Evolutionary conservation across 2,888 invertebrate species (phyloP), one percentile per base, ranked within the genome.

Genomic region (Zaprionus obscuricornis): DNA sequence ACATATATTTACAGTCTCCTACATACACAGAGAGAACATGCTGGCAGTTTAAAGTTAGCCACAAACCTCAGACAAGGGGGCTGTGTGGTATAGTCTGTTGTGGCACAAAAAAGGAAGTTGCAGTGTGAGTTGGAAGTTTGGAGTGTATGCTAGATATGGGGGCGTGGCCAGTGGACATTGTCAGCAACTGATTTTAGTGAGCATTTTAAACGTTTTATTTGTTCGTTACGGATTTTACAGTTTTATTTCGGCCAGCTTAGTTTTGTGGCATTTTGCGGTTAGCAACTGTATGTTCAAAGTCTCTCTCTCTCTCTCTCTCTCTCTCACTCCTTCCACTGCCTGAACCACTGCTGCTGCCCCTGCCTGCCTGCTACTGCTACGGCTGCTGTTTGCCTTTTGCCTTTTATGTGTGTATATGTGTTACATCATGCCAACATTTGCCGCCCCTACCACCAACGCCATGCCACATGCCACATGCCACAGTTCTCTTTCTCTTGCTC

Each of bases 191-290:
- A 85, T 78, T 78, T 84, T 77, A n/a, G 74, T 43, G 40, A 67
- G 71, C 67, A 74, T 77, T 78, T 78, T 67, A 84, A 78, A 85
- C 85, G 82, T 81, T 70, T 78, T 82, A 77, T 83, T 83, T 77
- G 76, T 66, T 54, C 82, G 66, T 57, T 62, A 49, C 67, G 69
- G 52, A 70, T 72, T 72, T 66, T 40, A 58, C 58, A 73, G 64
- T 63, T 84, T 68, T 45, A 66, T 66, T 67, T 65, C 70, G 77
- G 66, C 63, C 76, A 72, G 76, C 81, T 77, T 75, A 75, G 79
- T 66, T 83, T 65, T 69, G 56, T 57, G 71, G 66, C 65, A 57
- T 65, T 68, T 60, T 76, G 83, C 45, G 72, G 79, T 60, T 56
- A 39, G 39, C 51, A 43, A 45, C 33, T 63, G 33, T n/a, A n/a